phyloP scores from a whole-genome alignment of 2,888 invertebrate species.

The Phengaris alcon region DNA sequence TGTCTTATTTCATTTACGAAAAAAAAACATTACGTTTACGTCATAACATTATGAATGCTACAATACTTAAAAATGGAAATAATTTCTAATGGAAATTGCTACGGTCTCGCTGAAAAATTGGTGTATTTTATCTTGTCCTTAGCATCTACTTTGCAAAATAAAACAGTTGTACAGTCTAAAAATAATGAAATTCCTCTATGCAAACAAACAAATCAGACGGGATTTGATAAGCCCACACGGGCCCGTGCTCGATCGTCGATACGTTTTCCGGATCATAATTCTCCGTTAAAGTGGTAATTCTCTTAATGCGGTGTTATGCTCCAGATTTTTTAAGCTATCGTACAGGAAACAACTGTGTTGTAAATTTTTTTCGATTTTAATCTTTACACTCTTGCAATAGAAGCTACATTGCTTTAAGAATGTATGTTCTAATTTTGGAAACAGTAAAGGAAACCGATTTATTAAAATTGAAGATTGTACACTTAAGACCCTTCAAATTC shows the following conservation, averaged over 20 bases:
- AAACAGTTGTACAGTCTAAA: conserved; percentile 3
- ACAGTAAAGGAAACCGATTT: conserved; percentile 17
- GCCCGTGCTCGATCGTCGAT: conserved; percentile 52
- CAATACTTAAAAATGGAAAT: not conserved
- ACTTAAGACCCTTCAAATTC: conserved; percentile 9
- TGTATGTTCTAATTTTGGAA: conserved; percentile 1
- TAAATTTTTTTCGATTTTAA: not conserved
- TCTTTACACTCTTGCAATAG: not conserved
- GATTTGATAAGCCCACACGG: conserved; percentile 34
- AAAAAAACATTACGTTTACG: no score
- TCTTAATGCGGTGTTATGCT: conserved; percentile 47
- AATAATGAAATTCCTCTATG: conserved; percentile 22
- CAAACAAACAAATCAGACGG: conserved; percentile 19
- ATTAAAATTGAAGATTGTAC: conserved; percentile 16
- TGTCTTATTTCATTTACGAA: no score
- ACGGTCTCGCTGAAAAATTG: not conserved
- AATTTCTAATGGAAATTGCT: not conserved
- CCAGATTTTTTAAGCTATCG: conserved; percentile 42
- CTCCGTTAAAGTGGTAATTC: conserved; percentile 47
- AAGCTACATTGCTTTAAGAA: not conserved
- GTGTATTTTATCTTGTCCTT: not conserved
- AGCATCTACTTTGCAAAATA: not conserved
- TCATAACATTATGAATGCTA: no score
- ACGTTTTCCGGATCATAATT: conserved; percentile 67
- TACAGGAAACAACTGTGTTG: not conserved